Conservation (phyloP, 2,888 invertebrate genomes). For the Pogonocherus hispidulus region DNA sequence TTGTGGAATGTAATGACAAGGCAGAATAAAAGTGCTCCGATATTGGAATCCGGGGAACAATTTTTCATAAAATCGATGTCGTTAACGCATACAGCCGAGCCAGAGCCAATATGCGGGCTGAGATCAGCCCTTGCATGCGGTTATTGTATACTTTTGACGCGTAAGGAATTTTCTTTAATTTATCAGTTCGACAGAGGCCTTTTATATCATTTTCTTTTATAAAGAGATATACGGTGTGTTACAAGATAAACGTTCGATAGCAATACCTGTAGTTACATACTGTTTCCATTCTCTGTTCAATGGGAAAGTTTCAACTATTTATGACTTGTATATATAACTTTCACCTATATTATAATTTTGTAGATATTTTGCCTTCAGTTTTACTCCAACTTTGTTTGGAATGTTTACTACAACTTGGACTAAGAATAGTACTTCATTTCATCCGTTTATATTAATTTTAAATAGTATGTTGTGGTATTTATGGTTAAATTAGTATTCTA, state of each 20-base stretch:
- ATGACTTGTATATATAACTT: no score
- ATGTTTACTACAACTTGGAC: no score
- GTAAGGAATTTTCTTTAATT: slow-evolving; percentile 54
- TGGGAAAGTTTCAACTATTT: no score
- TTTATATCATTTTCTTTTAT: slow-evolving; percentile 41
- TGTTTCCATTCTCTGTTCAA: no score
- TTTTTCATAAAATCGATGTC: slow-evolving; percentile 52
- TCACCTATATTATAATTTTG: no score
- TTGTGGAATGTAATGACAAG: slow-evolving; percentile 37
- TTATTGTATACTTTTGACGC: slow-evolving; percentile 53
- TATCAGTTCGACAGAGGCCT: slow-evolving; percentile 50
- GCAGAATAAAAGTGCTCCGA: slow-evolving; percentile 31
- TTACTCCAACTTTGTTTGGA: no score
- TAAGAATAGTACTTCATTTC: no score
- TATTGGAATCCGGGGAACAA: slow-evolving; percentile 39
- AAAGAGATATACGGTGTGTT: neutral
- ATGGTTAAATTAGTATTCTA: no score
- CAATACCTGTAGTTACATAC: no score
- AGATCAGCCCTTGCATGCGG: slow-evolving; percentile 19
- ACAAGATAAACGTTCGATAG: neutral
- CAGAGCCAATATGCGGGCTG: slow-evolving; percentile 21
- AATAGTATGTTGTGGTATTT: no score
- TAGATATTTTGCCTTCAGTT: no score
- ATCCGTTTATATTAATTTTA: no score
- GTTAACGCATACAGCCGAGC: slow-evolving; percentile 45